Evolutionary conservation across 2,797 vertebrate genomes (phyloP), one percentile per base, ranked within the genome.

Genomic region (Holocentrus rufus): DNA sequence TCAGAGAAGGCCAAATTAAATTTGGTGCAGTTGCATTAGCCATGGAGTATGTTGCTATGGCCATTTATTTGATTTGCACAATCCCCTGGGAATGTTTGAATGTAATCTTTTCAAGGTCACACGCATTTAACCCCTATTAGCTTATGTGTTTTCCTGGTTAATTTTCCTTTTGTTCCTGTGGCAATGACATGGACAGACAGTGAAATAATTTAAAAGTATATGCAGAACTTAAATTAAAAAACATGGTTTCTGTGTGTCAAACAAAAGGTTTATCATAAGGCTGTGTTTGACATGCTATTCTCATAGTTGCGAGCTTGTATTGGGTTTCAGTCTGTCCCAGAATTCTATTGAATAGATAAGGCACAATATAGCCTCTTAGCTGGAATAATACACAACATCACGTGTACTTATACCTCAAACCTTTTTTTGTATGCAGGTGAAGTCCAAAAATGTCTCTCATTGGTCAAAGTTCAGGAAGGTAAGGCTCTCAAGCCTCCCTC

Each of bases 391-490:
- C 79, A 80, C 72, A 84, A 83, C 69, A 73, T 85, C 83, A 87
- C 69, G 52, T 87, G 86, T 80, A 23, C 52, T 50, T 1, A 25
- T 22, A 54, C 66, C 53, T 60, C 63, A 69, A 54, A 22, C 23
- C 6, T 1, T 47, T 74, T 64, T 65, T 69, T 63, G 2, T 70
- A 59, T 57, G 76, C 87, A 93, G 92, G 92, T 93, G 81, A 77
- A 72, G 69, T 27, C 7, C 53, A 83, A 52, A 63, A 58, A 58
- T 10, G 42, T 49, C 70, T 84, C 67, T 80, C 76, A 89, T 92
- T 93, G 90, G 90, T 84, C 81, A 81, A 54, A 34, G 71, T 86
- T 88, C 58, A 84, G 74, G 83, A 88, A 87, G 89, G 89, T 93
- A 87, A 89, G 80, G 68, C 74, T 60, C 55, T 17, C 6, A 30